Conservation (phyloP, 1,140 invertebrate genomes). For the Bombus picipes region DNA sequence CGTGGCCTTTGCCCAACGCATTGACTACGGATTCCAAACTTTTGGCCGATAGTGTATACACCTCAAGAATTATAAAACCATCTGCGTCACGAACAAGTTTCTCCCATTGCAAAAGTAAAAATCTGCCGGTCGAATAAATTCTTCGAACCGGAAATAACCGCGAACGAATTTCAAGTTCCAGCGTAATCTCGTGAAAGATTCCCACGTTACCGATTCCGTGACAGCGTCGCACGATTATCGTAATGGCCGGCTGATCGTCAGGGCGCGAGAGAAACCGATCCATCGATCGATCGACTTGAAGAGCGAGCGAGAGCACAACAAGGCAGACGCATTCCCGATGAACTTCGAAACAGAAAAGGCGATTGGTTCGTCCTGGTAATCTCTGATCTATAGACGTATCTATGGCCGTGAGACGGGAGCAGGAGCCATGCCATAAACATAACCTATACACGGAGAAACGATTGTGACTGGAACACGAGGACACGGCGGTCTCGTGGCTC, state of each 20-base stretch:
- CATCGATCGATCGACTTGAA: background rate
- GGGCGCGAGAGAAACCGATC: constrained; percentile 27
- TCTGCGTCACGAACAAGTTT: background rate
- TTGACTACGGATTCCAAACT: background rate
- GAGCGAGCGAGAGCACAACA: background rate
- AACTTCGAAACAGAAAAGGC: constrained; percentile 35
- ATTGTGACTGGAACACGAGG: no score
- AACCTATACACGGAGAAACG: background rate
- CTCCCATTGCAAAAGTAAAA: background rate
- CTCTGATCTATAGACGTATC: constrained; percentile 64
- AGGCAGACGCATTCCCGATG: constrained; percentile 13
- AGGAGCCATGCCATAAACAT: constrained; percentile 28
- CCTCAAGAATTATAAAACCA: background rate
- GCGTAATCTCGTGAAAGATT: background rate
- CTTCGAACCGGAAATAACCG: background rate
- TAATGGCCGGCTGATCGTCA: constrained; percentile 7
- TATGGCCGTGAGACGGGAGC: constrained; percentile 34
- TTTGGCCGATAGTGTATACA: background rate
- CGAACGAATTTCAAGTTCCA: background rate
- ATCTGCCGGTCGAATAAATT: background rate
- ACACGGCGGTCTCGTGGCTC: constrained; percentile 13
- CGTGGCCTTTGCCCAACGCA: no score
- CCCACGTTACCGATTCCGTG: constrained; percentile 43
- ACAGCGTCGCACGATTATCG: constrained; percentile 17
- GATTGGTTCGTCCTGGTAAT: constrained; percentile 63